Conservation (phyloP, 2,113 vertebrate species). For the Vidua macroura region DNA sequence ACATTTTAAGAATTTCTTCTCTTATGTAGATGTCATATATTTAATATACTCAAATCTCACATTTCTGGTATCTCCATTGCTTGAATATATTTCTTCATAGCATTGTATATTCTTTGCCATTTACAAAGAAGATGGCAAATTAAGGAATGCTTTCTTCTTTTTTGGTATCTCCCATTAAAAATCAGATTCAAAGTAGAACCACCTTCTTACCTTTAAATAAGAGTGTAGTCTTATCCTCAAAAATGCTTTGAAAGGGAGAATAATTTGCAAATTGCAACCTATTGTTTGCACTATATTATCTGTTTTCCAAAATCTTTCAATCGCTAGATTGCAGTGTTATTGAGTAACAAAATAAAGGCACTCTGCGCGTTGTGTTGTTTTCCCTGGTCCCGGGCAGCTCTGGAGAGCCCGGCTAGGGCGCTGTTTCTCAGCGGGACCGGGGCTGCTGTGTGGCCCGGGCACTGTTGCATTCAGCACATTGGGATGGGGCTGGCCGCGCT, state of each 20-base stretch:
- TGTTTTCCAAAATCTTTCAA: not conserved
- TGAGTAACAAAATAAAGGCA: not conserved
- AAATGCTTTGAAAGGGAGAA: not conserved
- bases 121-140: not conserved
- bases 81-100: not conserved
- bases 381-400: too few species aligned
- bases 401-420: too few species aligned
- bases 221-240: not conserved
- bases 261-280: not conserved
- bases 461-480: too few species aligned
- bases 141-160: not conserved
- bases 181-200: not conserved
- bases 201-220: not conserved
- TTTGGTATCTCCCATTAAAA: not conserved
- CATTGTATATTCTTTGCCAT: not conserved
- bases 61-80: not conserved
- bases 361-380: too few species aligned
- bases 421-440: too few species aligned
- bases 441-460: too few species aligned
- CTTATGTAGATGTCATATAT: not conserved
- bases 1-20: not conserved
- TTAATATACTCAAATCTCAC: not conserved
- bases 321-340: not conserved
- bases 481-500: too few species aligned
- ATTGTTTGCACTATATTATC: not conserved